phyloP scores from a whole-genome alignment of 2,113 vertebrate genomes.

The Microcebus jonahi region DNA sequence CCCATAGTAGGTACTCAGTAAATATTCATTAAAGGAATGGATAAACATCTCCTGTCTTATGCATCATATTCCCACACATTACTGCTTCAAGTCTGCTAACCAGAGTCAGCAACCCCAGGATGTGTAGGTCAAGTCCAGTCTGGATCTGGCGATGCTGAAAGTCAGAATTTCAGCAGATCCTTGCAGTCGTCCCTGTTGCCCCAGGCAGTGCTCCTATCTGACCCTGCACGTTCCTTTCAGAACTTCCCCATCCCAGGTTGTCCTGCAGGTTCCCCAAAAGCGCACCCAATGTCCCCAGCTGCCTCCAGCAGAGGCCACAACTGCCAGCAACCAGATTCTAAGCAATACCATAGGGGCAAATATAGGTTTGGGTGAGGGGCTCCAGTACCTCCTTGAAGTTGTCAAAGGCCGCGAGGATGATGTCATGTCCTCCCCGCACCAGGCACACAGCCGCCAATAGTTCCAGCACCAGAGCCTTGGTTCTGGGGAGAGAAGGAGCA shows the following conservation, averaged over 20 bases:
- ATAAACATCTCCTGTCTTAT: background rate
- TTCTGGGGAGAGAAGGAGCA: conserved; percentile 84
- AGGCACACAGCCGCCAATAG: conserved; percentile 95
- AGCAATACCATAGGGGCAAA: background rate
- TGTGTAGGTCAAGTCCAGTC: background rate
- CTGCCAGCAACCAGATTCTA: background rate
- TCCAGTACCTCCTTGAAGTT: conserved; percentile 94
- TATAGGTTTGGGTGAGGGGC: background rate
- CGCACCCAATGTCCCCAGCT: background rate
- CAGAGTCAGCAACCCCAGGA: background rate
- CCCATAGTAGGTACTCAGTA: background rate
- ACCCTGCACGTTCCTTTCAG: background rate
- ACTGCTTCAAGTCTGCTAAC: background rate
- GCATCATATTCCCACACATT: background rate
- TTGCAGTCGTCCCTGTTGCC: background rate
- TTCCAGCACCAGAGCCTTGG: conserved; percentile 96
- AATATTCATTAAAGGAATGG: background rate
- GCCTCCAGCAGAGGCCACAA: background rate
- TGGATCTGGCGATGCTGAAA: background rate
- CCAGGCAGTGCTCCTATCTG: background rate
- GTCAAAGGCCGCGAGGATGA: conserved; percentile 94
- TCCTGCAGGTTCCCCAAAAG: background rate
- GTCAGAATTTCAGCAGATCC: background rate
- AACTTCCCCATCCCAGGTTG: background rate
- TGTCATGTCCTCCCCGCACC: conserved; percentile 96